Conservation (phyloP, 2,888 invertebrate genomes). For the Shargacucullia verbasci region DNA sequence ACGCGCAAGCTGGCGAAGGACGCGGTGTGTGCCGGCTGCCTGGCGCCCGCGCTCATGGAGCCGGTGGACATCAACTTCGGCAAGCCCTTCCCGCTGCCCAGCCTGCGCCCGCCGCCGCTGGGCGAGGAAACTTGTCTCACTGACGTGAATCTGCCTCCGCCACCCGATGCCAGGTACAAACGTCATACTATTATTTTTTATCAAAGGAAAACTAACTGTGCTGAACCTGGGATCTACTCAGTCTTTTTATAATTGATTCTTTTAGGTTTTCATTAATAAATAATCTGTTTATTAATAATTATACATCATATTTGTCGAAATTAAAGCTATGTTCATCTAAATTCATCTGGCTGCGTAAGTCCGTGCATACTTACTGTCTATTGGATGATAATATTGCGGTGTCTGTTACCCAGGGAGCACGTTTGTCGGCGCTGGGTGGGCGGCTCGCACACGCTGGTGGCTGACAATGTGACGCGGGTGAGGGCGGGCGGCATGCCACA, state of each 20-base stretch:
- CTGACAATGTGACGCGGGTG: slow-evolving; percentile 53
- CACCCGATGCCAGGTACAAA: slow-evolving; percentile 24
- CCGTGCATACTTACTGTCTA: no score
- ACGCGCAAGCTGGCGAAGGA: slow-evolving; percentile 66
- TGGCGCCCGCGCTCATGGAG: slow-evolving; percentile 66
- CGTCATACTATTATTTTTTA: no score
- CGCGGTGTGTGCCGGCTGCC: slow-evolving; percentile 71
- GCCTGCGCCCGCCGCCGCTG: slow-evolving; percentile 53
- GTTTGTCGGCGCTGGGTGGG: slow-evolving; percentile 56
- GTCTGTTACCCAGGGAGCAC: slow-evolving; percentile 35
- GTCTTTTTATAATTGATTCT: no score
- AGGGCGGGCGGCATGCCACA: slow-evolving; percentile 37
- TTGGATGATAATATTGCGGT: no score
- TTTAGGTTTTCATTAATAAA: no score
- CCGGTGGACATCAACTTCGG: slow-evolving; percentile 50
- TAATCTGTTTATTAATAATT: no score
- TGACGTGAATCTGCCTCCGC: slow-evolving; percentile 1
- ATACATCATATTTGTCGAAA: no score
- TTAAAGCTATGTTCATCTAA: no score
- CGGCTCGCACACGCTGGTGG: slow-evolving; percentile 51
- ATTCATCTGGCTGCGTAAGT: no score
- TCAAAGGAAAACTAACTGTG: no score
- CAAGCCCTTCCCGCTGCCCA: slow-evolving; percentile 64
- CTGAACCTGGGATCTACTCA: no score
- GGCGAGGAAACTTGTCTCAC: slow-evolving; percentile 44